These are phyloP conservation scores for Larimichthys crocea DNA, from an alignment of 2,113 vertebrate species.

Conservation along the genomic window DNA sequence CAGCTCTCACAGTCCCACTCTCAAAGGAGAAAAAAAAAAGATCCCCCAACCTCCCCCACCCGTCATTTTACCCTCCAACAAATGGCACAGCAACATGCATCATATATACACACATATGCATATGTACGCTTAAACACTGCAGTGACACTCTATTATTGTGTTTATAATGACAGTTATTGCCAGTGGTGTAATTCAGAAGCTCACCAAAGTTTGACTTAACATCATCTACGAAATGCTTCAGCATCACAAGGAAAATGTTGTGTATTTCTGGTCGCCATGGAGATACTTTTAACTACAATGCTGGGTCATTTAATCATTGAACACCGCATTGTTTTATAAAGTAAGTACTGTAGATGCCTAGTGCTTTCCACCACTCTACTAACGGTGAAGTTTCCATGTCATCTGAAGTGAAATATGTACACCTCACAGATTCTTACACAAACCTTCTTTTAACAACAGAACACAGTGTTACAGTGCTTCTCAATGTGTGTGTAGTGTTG, in stretches of 20 bases:
- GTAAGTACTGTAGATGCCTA: neutral
- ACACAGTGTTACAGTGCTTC: no score
- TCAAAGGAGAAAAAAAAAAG: conserved; percentile 31
- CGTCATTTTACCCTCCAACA: conserved; percentile 26
- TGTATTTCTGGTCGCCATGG: neutral
- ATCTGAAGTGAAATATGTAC: neutral
- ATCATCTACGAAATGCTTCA: neutral
- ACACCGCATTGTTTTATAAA: no score
- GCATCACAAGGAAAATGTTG: neutral
- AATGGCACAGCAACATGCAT: conserved; percentile 18
- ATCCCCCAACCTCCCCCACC: conserved; percentile 23
- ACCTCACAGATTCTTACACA: neutral
- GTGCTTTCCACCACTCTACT: no score
- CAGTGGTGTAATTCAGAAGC: neutral
- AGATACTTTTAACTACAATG: no score
- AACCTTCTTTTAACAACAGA: no score
- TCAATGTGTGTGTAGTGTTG: no score
- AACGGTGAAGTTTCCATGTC: neutral
- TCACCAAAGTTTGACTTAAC: no score
- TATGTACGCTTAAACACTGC: neutral
- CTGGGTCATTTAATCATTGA: no score
- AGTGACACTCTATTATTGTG: neutral
- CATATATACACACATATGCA: conserved; percentile 4
- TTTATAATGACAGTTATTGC: conserved; percentile 3
- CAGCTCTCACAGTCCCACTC: conserved; percentile 64